Base-by-base conservation (phyloP, 2,888 invertebrate genomes). In the Helobdella robusta region DNA sequence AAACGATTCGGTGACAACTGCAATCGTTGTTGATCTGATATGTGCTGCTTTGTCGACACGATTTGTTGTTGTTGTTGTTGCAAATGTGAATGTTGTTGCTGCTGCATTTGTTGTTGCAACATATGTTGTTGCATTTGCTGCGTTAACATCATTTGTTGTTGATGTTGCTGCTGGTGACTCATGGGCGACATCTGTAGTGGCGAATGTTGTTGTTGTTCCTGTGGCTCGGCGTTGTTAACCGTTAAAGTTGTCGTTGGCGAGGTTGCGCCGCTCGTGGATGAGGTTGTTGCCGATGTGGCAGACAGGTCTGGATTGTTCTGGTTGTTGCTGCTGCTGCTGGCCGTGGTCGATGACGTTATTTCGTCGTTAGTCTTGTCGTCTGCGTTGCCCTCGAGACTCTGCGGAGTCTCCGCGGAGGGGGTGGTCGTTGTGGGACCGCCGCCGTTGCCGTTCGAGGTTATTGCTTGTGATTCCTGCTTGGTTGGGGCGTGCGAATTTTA, bases 161-260 rank as follows among this genome's bases (percentile, higher is more conserved):
- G 56, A 11, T 54, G 54, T 28, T 56, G 56, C 32, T 56, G 56
- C 11, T 40, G 44, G 5, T 56, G 56, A 5, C 32, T n/a, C n/a
- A n/a, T 32, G 8, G 56, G 56, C 20, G 56, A 56, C 25, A 56
- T n/a, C 23, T 56, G 56, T 30, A 32, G 30, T n/a, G 56, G 56
- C 32, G 56, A 56, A 32, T 56, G 20, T 30, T 56, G 56, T 56
- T 2, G 56, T 28, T 6, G 56, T 20, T n/a, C n/a, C n/a, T n/a
- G n/a, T n/a, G n/a, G n/a, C n/a, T n/a, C n/a, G 18, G 30, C 4
- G 56, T 28, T n/a, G 56, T 30, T n/a, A 56, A n/a, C 23, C 32
- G 56, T 30, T 28, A 28, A 28, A 32, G 56, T 56, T 28, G 32
- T 28, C 32, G 20, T 30, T 56, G 56, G 28, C 2, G 56, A n/a